These are phyloP conservation scores for Manis javanica DNA, from an alignment of 2,797 vertebrate species.

Conservation along the genomic window DNA sequence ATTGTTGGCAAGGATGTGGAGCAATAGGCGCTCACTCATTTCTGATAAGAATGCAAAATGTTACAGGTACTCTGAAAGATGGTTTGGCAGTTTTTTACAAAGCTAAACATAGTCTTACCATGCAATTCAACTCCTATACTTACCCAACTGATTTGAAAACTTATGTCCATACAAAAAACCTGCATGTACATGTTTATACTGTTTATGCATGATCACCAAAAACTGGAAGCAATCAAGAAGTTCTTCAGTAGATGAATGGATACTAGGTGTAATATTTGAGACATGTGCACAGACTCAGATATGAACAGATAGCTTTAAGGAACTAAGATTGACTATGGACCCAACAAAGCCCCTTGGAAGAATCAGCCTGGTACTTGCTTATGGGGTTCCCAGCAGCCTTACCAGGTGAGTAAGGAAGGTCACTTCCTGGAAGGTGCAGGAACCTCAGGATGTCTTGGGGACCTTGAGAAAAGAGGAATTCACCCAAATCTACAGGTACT, in stretches of 20 bases:
- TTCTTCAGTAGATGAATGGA: background rate
- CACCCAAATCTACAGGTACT: too few species aligned
- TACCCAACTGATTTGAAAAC: background rate
- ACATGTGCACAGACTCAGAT: too few species aligned
- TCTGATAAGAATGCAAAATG: background rate
- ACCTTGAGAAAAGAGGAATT: too few species aligned
- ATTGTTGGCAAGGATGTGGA: background rate
- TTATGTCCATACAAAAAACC: background rate
- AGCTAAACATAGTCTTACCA: background rate
- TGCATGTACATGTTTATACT: background rate
- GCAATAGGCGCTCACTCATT: background rate
- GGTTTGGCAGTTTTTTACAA: background rate
- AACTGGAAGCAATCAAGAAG: background rate
- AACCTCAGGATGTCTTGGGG: too few species aligned
- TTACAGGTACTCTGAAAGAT: background rate
- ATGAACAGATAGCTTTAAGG: too few species aligned
- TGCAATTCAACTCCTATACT: background rate
- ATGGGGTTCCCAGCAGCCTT: too few species aligned
- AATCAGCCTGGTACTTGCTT: too few species aligned
- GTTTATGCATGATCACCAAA: background rate
- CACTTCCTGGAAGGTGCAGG: too few species aligned
- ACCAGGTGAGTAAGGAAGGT: too few species aligned
- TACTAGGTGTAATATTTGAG: background rate
- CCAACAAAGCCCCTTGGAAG: too few species aligned
- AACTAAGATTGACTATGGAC: too few species aligned